Evolutionary conservation across 2,113 vertebrate genomes (phyloP), one percentile per base, ranked within the genome.

Genomic region (Arenaria interpres): DNA sequence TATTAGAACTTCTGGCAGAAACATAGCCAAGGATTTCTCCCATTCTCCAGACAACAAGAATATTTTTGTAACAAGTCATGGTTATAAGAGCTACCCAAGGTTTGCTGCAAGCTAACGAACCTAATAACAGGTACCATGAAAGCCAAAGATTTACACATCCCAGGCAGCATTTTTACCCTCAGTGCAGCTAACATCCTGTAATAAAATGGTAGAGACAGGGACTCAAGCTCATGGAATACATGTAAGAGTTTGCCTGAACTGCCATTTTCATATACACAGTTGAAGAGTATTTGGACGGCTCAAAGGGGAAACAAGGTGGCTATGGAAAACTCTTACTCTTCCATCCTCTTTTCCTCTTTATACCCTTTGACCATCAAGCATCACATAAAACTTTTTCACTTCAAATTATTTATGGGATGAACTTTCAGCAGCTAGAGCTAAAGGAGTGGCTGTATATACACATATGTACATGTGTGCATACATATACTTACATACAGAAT

Each of bases 1-100:
- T 95, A 75, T 83, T 54, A 77, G 71, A 73, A 79, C 46, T 89
- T 53, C 41, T 85, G 63, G 28, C 48, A 89, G 63, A 81, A 87
- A 66, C 35, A 85, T 50, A 85, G 64, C n/a, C 56, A 79, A 85
- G 37, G 45, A 83, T 69, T 84, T 88, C 45, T 21, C 72, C 39
- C 23, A 6, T 66, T 93, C 71, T 89, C 54, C 54, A 89, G 41
- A 68, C 45, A 51, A 43, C 2, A 62, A 53, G 51, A 88, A 53
- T 37, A 62, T 62, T 90, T 93, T 85, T 92, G 27, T 48, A 84
- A 63, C 0, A 0, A 88, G 51, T 39, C 57, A 23, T n/a, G 39
- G 68, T 84, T 92, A 15, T 45, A 72, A 78, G 39, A 75, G 30
- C 51, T 85, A 72, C 63, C 16, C 50, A 46, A 71, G 13, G 32